These are phyloP conservation scores for Tyrannus savana DNA, from an alignment of 2,113 vertebrate genomes.

Conservation along the genomic window DNA sequence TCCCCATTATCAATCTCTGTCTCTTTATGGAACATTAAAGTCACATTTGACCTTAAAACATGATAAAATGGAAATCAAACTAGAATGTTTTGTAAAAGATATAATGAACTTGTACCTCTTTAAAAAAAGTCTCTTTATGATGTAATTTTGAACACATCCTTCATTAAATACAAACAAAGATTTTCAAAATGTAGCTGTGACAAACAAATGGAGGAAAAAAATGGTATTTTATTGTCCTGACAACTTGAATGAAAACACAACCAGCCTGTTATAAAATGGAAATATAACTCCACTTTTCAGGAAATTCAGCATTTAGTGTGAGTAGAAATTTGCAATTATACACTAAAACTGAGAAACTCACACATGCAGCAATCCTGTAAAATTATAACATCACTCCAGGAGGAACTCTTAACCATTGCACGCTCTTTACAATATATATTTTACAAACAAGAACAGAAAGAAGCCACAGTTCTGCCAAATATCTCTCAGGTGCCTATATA, in stretches of 20 bases:
- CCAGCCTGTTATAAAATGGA: background rate
- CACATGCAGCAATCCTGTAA: background rate
- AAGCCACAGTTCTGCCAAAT: background rate
- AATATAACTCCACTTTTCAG: background rate
- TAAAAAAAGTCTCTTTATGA: conserved; percentile 44
- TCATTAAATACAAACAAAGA: conserved; percentile 54
- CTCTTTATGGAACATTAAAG: conserved; percentile 92
- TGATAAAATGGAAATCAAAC: conserved; percentile 80
- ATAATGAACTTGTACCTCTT: conserved; percentile 70
- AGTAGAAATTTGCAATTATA: background rate
- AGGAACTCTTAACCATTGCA: background rate
- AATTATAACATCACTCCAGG: background rate
- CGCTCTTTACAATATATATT: accelerated
- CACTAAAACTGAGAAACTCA: background rate
- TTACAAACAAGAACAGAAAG: background rate
- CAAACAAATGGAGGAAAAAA: conserved; percentile 11
- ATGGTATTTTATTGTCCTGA: background rate
- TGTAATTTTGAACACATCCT: conserved; percentile 49
- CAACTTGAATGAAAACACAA: background rate
- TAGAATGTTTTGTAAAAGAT: conserved; percentile 72
- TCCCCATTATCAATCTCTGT: conserved; percentile 97
- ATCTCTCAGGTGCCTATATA: accelerated
- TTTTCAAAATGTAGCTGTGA: conserved; percentile 6
- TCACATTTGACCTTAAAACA: conserved; percentile 90
- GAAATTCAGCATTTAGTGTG: background rate